Evolutionary conservation across 2,888 invertebrate genomes (phyloP), one percentile per base, ranked within the genome.

Genomic region (Limenitis arthemis): DNA sequence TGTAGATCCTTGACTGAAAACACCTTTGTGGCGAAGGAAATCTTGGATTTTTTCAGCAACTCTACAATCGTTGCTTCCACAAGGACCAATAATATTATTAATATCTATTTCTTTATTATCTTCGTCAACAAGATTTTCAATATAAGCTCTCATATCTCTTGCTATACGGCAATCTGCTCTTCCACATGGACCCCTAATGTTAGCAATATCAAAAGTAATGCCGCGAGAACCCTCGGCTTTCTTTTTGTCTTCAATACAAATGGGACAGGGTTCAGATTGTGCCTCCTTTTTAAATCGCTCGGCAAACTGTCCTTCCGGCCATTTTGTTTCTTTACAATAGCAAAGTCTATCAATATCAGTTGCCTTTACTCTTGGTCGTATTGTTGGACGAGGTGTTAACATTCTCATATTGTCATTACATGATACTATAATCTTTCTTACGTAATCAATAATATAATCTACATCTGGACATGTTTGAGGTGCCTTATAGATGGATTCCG

Each of bases 331-430:
- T 56, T 73, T 73, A 55, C 86, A 86, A 50, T 81, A 82, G 58
- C 85, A 85, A 37, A 78, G 67, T 57, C 72, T 77, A 49, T 85
- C 84, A 20, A 85, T 79, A 59, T 86, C 85, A 3, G 84, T 83
- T 3, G 85, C 83, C 68, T 79, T 82, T 1, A 80, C 59, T 69
- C 79, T 72, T 1, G 84, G 84, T 51, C 53, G 69, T 56, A 85
- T 79, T 4, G 77, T 72, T 8, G 81, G 74, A 8, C 76, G 74
- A 44, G 85, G 85, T 30, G 84, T 85, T 53, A 86, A 62, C 84
- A 81, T 84, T 57, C 85, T 75, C 81, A 86, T 79, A 57, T 84
- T 82, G 59, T 86, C 85, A 62, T 86, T 83, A 62, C 85, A 84
- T 5, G 85, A 84, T 9, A 77, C 70, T 41, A 86, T 79, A 8